Evolutionary conservation across 2,797 vertebrate species (phyloP).

Genomic region (Diglossa cyanea): DNA sequence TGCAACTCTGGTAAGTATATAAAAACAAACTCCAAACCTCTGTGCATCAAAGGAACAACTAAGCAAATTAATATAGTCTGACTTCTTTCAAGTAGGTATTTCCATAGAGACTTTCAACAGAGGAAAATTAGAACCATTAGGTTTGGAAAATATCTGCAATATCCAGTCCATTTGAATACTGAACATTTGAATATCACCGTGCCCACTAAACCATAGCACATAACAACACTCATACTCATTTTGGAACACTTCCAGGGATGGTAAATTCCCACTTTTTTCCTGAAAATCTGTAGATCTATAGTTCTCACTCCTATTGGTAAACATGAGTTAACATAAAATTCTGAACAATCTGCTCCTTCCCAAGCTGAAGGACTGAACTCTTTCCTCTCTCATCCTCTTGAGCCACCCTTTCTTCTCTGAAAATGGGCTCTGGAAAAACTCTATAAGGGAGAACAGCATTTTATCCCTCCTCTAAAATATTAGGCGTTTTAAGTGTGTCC

Average conservation of each 20-base stretch:
- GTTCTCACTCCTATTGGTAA: not conserved
- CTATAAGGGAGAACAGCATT: not conserved
- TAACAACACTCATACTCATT: not conserved
- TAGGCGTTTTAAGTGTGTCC: not conserved
- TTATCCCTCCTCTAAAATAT: not conserved
- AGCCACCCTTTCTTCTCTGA: not conserved
- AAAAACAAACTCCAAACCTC: not conserved
- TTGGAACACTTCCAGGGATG: not conserved
- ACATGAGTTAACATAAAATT: not conserved
- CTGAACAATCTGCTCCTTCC: not conserved
- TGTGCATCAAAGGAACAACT: not conserved
- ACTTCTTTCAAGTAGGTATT: not conserved
- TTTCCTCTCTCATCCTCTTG: not conserved
- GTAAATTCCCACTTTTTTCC: not conserved
- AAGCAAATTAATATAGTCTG: not conserved
- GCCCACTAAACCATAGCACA: not conserved
- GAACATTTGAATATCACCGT: not conserved
- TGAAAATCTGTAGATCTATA: not conserved
- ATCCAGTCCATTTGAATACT: not conserved
- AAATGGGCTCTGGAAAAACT: not conserved
- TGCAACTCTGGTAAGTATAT: not conserved
- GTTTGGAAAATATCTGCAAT: not conserved
- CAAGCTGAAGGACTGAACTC: not conserved
- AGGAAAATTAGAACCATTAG: not conserved
- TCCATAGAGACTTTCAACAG: not conserved